Evolutionary conservation across 2,888 invertebrate genomes (phyloP), one percentile per base, ranked within the genome.

Genomic region (Pristionchus fissidentatus): DNA sequence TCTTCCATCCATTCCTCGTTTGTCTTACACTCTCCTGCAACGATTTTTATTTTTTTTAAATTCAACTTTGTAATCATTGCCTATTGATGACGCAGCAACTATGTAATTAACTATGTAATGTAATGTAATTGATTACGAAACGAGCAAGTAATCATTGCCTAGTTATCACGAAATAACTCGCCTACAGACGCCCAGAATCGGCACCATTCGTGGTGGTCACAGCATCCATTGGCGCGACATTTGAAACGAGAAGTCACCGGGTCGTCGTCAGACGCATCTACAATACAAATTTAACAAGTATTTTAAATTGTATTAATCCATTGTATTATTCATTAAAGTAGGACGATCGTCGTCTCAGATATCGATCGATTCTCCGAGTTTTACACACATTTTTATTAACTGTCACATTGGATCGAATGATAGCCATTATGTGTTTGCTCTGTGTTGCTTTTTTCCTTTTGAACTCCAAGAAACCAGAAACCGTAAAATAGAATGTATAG

Each of bases 131-230:
- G n/a, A n/a, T n/a, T n/a, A n/a, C n/a, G n/a, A n/a, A n/a, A n/a
- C n/a, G n/a, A n/a, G n/a, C n/a, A n/a, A n/a, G 32, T 10, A 1
- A 15, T 62, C 29, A 13, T 8, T 10, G 55, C 55, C 55, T 5
- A 66, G n/a, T n/a, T 38, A n/a, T 38, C 3, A 41, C 7, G 0
- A n/a, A 32, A 2, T 41, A 43, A 70, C 70, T 41, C n/a, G 10
- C 83, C 83, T 2, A 85, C 84, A 41, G 82, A 82, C 22, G 90
- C 88, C 90, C 90, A 90, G 86, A 90, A 90, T 13, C 87, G 52
- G 84, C 90, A 90, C 92, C 92, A 92, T 84, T 92, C 92, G 85
- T 92, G 92, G 83, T 92, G 92, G 87, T 92, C 92, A 83, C 92
- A 92, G 84, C 92, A 92, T 2, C 91, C 91, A 84, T 91, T 91